A percentile compares a stretch with the other conserved stretches of the same genome.
phyloP scores from a whole-genome alignment of 2,888 invertebrate species.

The Callyntrura guangdongensis region DNA sequence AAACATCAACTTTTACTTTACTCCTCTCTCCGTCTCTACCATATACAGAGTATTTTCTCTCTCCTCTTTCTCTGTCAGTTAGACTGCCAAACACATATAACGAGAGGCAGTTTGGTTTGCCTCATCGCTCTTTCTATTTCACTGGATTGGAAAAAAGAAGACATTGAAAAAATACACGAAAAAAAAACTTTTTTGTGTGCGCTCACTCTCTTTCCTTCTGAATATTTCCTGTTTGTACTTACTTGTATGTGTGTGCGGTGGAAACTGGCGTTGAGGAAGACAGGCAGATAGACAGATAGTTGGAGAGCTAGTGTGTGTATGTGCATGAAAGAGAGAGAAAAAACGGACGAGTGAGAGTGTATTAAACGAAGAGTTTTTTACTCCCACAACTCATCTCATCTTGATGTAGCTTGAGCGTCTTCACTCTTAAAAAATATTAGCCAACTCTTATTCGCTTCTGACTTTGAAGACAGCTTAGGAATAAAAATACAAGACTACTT shows the following conservation, averaged over 20 bases:
- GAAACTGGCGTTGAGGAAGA: neutral
- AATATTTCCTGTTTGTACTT: neutral
- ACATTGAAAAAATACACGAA: neutral
- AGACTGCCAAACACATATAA: neutral
- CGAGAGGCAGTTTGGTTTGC: neutral
- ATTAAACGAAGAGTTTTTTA: neutral
- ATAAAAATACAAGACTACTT: too few species aligned
- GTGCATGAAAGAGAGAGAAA: too few species aligned
- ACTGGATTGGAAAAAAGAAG: neutral
- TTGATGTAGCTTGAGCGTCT: neutral
- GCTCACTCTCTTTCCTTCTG: neutral
- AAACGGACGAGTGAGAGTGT: too few species aligned
- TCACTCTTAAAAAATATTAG: neutral
- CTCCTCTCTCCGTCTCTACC: neutral
- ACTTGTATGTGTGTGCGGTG: neutral
- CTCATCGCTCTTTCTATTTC: conserved; percentile 17
- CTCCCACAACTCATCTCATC: conserved; percentile 9
- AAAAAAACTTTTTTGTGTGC: neutral
- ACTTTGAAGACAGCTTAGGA: too few species aligned
- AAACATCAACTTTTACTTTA: conserved; percentile 40
- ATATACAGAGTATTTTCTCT: neutral
- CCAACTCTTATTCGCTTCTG: too few species aligned
- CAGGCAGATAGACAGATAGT: too few species aligned
- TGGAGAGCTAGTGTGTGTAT: too few species aligned
- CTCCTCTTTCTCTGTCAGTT: neutral